These are phyloP conservation scores for Pseudobourletiella spinata DNA, from an alignment of 1,140 invertebrate species.

Conservation along the genomic window DNA sequence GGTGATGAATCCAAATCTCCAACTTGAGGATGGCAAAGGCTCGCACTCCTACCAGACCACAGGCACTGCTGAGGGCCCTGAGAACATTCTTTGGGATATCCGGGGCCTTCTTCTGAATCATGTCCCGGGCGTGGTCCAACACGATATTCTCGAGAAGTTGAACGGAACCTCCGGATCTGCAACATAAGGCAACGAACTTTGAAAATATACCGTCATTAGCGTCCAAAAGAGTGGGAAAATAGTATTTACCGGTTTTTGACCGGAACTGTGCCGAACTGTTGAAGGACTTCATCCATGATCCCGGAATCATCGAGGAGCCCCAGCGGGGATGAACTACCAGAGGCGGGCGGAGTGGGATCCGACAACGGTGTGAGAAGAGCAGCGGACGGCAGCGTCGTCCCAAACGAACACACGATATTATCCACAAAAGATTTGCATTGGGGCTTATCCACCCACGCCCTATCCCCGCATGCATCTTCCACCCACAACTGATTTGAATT, in stretches of 20 bases:
- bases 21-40: constrained; percentile 69
- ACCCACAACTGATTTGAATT: constrained; percentile 53
- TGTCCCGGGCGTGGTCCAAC: constrained; percentile 73
- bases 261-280: constrained; percentile 18
- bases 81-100: constrained; percentile 30
- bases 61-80: constrained; percentile 10
- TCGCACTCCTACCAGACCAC: constrained; percentile 48
- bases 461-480: constrained; percentile 85
- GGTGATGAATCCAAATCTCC: constrained; percentile 92
- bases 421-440: constrained; percentile 87
- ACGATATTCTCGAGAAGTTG: constrained; percentile 56
- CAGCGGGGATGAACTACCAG: constrained; percentile 32
- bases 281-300: constrained; percentile 11
- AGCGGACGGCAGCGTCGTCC: constrained; percentile 64
- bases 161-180: not conserved
- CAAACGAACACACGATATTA: constrained; percentile 82
- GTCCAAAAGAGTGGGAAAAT: no score
- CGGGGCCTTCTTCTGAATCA: constrained; percentile 27
- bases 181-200: no score
- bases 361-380: constrained; percentile 51
- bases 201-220: no score
- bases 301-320: constrained; percentile 4
- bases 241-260: no score
- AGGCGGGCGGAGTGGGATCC: constrained; percentile 38
- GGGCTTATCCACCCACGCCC: constrained; percentile 85